Base-by-base conservation (phyloP, 1,140 invertebrate species). In the Stenopsyche tienmushanensis region DNA sequence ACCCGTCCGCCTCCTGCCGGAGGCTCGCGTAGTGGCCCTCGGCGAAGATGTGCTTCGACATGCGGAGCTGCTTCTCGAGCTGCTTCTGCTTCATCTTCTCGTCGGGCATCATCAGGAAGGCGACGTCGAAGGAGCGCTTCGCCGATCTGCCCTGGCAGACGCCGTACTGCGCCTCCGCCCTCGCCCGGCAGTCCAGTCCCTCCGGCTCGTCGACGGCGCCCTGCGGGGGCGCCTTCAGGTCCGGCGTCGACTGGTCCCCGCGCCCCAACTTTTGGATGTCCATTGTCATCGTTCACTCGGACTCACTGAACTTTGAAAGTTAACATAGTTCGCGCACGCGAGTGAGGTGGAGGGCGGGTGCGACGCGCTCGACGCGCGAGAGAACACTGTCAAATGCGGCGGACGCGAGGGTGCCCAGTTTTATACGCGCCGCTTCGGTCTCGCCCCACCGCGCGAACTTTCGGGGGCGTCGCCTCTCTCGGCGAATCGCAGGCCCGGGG, bases 111-210 rank as follows among this genome's bases (percentile, higher is more conserved):
- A 93, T 92, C 2, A 94, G 77, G 67, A 94, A 94, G 1, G 92
- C 92, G 0, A 94, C 91, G 73, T 94, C 91, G 71, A 94, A 94
- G 9, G 90, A 90, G 13, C 92, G 78, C 71, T 93, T 93, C 18
- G 83, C 77, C 3, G 79, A 74, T 66, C 78, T 79, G 3, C 64
- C 73, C 59, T 71, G 74, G 1, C 77, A 39, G 20, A 73, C 68
- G n/a, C 78, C 76, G 10, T 75, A 75, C 62, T 76, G 75, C 72
- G 74, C 75, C 15, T 78, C 78, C 1, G 72, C 53, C 70, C 77
- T 77, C 2, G 54, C 24, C 13, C 66, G 67, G 39, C 59, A 67
- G 5, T 70, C 65, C 1, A 65, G 10, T 1, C 62, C 58, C 29
- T 67, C 66, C 2, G 62, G 47, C 20, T 67, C 69, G 20, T 62